These are phyloP conservation scores for Drosophila bipectinata DNA, from an alignment of 1,140 invertebrate genomes.

Conservation along the genomic window DNA sequence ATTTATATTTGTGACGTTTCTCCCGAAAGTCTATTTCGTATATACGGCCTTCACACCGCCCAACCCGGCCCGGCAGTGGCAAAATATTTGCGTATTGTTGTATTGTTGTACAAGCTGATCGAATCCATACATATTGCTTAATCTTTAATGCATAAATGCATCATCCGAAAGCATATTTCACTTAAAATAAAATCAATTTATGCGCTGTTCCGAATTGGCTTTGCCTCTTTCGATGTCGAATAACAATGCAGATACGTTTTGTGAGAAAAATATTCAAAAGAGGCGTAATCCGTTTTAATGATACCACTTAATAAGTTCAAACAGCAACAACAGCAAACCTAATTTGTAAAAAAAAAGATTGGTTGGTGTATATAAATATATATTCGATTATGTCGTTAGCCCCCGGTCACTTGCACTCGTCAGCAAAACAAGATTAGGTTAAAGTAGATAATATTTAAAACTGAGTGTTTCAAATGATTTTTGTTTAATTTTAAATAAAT, in stretches of 20 bases:
- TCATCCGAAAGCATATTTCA: conserved; percentile 57
- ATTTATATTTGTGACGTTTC: conserved; percentile 2
- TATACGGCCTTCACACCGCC: conserved; percentile 10
- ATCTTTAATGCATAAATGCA: conserved; percentile 61
- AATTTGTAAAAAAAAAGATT: conserved; percentile 36
- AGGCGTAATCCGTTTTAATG: conserved; percentile 55
- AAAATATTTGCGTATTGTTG: conserved; percentile 9
- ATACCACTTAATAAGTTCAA: conserved; percentile 38
- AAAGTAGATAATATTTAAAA: too few species aligned
- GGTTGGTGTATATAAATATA: conserved; percentile 22
- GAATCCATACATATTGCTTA: conserved; percentile 27
- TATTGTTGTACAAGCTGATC: conserved; percentile 29
- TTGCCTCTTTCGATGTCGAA: conserved; percentile 57
- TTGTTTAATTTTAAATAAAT: too few species aligned
- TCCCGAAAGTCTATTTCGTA: conserved; percentile 1
- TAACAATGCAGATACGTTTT: conserved; percentile 7
- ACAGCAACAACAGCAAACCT: conserved; percentile 16
- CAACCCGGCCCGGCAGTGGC: conserved; percentile 10
- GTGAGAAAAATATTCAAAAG: background rate
- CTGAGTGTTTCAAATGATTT: too few species aligned
- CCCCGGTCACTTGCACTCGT: background rate
- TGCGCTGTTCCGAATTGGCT: conserved; percentile 56
- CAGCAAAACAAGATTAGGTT: background rate
- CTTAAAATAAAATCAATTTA: conserved; percentile 61
- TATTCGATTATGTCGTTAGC: conserved; percentile 26